Evolutionary conservation across 2,797 vertebrate genomes (phyloP).

Genomic region (Ctenopoma multispine): DNA sequence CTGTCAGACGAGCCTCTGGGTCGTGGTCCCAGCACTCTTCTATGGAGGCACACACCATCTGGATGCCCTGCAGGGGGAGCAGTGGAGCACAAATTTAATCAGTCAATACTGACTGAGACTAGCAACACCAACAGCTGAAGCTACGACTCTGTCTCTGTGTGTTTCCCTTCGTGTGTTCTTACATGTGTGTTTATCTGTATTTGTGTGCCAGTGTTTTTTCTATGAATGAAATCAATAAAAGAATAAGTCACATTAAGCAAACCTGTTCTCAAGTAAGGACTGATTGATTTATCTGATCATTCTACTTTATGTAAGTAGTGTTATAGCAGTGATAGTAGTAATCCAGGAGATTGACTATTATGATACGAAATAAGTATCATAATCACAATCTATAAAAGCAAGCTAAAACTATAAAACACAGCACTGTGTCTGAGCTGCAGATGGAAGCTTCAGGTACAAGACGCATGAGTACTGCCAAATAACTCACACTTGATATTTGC

Average conservation of each 20-base stretch:
- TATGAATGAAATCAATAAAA: background rate
- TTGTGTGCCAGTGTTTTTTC: background rate
- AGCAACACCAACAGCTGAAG: constrained; percentile 6
- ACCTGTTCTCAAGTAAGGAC: too few relatives aligned
- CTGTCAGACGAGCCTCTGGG: constrained; percentile 94
- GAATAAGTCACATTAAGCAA: background rate
- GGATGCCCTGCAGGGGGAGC: constrained; percentile 88
- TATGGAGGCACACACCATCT: constrained; percentile 91
- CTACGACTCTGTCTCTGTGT: constrained; percentile 2
- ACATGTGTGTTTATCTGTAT: background rate
- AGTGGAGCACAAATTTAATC: constrained; percentile 38
- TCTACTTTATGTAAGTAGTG: too few relatives aligned
- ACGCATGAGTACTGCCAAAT: too few relatives aligned
- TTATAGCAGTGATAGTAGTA: too few relatives aligned
- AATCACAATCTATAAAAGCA: too few relatives aligned
- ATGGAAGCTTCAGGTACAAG: too few relatives aligned
- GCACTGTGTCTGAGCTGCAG: too few relatives aligned
- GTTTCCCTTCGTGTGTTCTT: constrained; percentile 13
- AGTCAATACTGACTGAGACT: constrained; percentile 13
- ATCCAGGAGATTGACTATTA: too few relatives aligned
- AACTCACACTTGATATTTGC: too few relatives aligned
- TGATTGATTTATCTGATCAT: too few relatives aligned
- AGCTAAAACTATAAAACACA: too few relatives aligned
- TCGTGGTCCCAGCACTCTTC: constrained; percentile 98
- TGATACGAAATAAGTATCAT: too few relatives aligned